These are phyloP conservation scores for Drosophila bocqueti DNA, from an alignment of 1,140 invertebrate genomes.

Conservation along the genomic window DNA sequence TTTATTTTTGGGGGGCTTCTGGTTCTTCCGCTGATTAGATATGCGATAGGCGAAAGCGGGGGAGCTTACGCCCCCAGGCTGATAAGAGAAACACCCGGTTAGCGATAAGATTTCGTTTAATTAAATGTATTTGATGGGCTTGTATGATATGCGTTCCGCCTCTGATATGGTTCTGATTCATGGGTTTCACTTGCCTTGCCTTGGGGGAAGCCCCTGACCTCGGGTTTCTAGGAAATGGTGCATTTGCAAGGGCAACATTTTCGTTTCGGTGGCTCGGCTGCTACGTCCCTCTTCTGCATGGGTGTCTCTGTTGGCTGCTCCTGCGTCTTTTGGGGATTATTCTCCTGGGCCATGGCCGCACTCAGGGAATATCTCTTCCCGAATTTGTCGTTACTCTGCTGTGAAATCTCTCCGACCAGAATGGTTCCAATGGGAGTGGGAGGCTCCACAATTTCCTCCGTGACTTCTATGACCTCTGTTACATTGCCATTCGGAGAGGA, in stretches of 20 bases:
- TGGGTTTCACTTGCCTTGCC: constrained; percentile 8
- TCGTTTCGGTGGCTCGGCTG: constrained; percentile 17
- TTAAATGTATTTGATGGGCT: constrained; percentile 10
- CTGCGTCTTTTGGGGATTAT: background rate
- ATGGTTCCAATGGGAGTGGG: constrained; percentile 16
- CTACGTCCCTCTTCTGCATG: constrained; percentile 7
- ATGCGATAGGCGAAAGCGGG: constrained; percentile 22
- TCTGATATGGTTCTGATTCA: constrained; percentile 35
- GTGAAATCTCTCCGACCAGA: constrained; percentile 32
- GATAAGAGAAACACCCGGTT: constrained; percentile 32
- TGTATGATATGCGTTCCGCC: background rate
- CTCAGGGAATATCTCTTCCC: constrained; percentile 45
- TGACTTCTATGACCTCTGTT: constrained; percentile 27
- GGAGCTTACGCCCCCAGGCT: constrained; percentile 26
- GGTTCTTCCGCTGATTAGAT: constrained; percentile 60
- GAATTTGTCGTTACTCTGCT: constrained; percentile 38
- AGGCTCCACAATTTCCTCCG: constrained; percentile 17
- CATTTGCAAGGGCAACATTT: constrained; percentile 40
- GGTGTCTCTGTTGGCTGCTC: background rate
- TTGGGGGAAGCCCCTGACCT: constrained; percentile 39
- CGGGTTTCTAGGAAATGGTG: constrained; percentile 27
- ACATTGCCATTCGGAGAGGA: constrained; percentile 9
- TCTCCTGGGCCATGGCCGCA: constrained; percentile 18
- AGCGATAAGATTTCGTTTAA: constrained; percentile 33
- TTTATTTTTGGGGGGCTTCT: constrained; percentile 21